Conservation (phyloP, 2,888 invertebrate genomes). For the Pristionchus maxplancki region DNA sequence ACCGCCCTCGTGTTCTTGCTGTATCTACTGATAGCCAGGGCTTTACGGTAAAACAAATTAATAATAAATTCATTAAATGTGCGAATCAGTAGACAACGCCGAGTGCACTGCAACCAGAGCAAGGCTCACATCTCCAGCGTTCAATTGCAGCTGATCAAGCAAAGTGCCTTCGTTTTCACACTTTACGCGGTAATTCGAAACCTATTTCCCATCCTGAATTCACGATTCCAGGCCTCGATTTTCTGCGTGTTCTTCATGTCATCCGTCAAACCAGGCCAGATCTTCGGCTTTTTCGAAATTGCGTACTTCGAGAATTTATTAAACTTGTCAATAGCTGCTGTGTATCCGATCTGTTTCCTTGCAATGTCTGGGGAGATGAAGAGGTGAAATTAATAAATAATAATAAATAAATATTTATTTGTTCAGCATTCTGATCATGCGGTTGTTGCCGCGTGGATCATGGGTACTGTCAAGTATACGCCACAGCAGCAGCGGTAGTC, state of each 20-base stretch:
- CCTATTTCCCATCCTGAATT: no score
- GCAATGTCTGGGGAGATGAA: background rate
- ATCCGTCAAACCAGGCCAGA: background rate
- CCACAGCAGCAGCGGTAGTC: background rate
- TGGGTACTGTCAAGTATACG: background rate
- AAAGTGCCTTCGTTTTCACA: background rate
- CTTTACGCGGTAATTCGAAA: background rate
- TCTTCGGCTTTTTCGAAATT: no score
- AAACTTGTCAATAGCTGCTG: background rate
- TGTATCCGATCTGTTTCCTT: background rate
- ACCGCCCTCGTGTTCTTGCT: background rate
- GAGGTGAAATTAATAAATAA: background rate
- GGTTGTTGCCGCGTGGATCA: background rate
- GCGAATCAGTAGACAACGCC: background rate
- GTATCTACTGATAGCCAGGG: background rate
- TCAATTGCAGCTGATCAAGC: background rate
- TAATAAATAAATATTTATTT: background rate
- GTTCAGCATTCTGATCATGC: background rate
- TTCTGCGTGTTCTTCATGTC: background rate
- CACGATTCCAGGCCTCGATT: background rate
- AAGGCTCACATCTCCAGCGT: background rate
- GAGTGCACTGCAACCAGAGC: background rate
- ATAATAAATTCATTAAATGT: no score
- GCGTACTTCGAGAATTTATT: background rate
- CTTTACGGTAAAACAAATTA: no score